These are phyloP conservation scores for Crenichthys baileyi DNA, from an alignment of 2,797 vertebrate genomes.

Conservation along the genomic window DNA sequence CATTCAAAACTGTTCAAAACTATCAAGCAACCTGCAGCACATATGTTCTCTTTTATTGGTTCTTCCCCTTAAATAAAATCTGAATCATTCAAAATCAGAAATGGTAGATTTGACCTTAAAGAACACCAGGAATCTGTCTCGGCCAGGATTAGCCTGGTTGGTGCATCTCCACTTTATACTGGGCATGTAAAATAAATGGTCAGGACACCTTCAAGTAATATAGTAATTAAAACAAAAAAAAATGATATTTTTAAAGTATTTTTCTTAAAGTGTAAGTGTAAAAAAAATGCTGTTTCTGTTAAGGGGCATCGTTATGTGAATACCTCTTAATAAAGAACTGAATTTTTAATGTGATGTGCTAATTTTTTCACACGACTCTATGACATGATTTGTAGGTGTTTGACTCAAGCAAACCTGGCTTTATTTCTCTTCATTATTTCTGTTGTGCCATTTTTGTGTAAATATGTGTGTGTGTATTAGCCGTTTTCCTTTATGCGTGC, in stretches of 20 bases:
- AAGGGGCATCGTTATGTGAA: neutral
- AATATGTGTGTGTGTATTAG: conserved; percentile 20
- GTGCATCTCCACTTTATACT: neutral
- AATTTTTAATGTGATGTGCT: neutral
- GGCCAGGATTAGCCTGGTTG: neutral
- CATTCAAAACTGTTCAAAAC: neutral
- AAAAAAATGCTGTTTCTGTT: too few species aligned
- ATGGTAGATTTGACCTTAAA: neutral
- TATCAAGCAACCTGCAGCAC: neutral
- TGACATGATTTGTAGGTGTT: conserved; percentile 20
- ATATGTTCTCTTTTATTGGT: neutral
- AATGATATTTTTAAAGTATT: neutral
- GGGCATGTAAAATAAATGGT: neutral
- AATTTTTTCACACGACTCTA: neutral
- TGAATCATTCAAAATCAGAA: neutral
- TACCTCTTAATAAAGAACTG: neutral
- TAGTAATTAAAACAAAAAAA: neutral
- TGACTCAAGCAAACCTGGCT: conserved; percentile 14
- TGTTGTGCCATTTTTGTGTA: conserved; percentile 29
- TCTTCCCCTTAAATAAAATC: neutral
- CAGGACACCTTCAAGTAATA: neutral
- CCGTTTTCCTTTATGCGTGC: neutral
- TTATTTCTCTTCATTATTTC: conserved; percentile 19
- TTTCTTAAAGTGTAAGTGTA: neutral
- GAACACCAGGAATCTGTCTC: neutral